Percentiles rank a stretch among this genome's conserved stretches.
Conservation (phyloP, 2,113 vertebrate species). For the Ophthalmolycus amberensis region DNA sequence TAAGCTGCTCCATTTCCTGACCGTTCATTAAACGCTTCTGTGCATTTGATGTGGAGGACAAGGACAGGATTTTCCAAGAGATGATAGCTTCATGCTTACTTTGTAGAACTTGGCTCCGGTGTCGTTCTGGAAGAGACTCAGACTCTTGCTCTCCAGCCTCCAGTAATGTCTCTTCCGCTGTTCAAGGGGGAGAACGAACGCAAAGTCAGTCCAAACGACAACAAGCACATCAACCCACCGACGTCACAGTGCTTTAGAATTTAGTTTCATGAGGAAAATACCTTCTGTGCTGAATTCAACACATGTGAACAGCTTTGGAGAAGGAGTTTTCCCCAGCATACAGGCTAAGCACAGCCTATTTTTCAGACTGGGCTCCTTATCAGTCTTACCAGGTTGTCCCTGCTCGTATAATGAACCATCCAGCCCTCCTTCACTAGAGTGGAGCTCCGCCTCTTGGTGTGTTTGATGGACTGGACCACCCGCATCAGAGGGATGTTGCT, state of each 20-base stretch:
- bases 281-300: conserved; percentile 51
- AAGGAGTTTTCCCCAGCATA: conserved; percentile 43
- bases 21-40: not conserved
- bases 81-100: conserved; percentile 66
- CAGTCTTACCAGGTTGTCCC: conserved; percentile 94
- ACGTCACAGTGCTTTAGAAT: conserved; percentile 6
- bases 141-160: conserved; percentile 97
- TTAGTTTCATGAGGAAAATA: conserved; percentile 44
- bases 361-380: conserved; percentile 53
- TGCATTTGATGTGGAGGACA: not conserved
- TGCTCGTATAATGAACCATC: conserved; percentile 99
- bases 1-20: not conserved
- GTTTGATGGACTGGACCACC: conserved; percentile 98
- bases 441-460: conserved; percentile 98
- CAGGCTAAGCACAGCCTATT: conserved; percentile 41
- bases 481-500: conserved; percentile 99
- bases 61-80: conserved; percentile 1
- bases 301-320: conserved; percentile 43
- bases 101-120: conserved; percentile 98
- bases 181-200: conserved; percentile 32
- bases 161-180: conserved; percentile 98
- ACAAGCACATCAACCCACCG: not conserved
- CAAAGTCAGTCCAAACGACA: conserved; percentile 36
- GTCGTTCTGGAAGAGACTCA: conserved; percentile 97
- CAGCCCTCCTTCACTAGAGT: conserved; percentile 98